Conservation (phyloP, 2,888 invertebrate genomes). For the Drosophila greeni region DNA sequence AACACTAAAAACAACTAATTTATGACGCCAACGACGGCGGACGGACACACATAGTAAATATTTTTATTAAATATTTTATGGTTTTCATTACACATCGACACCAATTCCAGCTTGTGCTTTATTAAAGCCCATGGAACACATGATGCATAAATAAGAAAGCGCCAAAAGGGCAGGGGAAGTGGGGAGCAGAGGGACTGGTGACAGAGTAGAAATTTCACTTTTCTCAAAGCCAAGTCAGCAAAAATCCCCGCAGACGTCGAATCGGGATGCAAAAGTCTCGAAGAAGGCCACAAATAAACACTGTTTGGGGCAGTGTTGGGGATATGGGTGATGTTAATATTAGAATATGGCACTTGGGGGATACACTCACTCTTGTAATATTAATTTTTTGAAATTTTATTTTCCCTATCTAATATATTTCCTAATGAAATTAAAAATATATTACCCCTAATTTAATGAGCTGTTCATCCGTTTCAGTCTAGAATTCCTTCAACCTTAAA, state of each 20-base stretch:
- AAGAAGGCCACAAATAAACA: constrained; percentile 42
- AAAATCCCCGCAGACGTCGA: constrained; percentile 43
- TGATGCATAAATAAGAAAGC: constrained; percentile 50
- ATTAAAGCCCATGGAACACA: constrained; percentile 58
- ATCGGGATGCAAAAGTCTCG: constrained; percentile 40
- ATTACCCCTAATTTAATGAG: too few relatives aligned
- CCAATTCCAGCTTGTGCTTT: constrained; percentile 52
- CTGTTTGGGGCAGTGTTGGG: background rate
- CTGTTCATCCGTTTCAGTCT: background rate
- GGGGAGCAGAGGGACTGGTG: constrained; percentile 4
- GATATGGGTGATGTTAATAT: background rate
- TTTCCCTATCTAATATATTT: too few relatives aligned
- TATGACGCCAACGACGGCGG: constrained; percentile 59
- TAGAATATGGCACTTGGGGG: background rate
- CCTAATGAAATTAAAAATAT: too few relatives aligned
- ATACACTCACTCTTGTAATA: background rate
- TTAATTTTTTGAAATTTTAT: fast-evolving
- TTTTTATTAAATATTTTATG: constrained; percentile 75
- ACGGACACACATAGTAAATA: constrained; percentile 68
- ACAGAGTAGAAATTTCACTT: constrained; percentile 36
- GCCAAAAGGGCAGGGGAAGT: background rate
- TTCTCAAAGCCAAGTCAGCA: constrained; percentile 41
- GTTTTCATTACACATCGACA: constrained; percentile 68
- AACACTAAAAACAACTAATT: constrained; percentile 71
- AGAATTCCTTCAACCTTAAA: background rate